These are phyloP conservation scores for Apodemia mormo DNA, from an alignment of 2,888 invertebrate species.

Conservation along the genomic window DNA sequence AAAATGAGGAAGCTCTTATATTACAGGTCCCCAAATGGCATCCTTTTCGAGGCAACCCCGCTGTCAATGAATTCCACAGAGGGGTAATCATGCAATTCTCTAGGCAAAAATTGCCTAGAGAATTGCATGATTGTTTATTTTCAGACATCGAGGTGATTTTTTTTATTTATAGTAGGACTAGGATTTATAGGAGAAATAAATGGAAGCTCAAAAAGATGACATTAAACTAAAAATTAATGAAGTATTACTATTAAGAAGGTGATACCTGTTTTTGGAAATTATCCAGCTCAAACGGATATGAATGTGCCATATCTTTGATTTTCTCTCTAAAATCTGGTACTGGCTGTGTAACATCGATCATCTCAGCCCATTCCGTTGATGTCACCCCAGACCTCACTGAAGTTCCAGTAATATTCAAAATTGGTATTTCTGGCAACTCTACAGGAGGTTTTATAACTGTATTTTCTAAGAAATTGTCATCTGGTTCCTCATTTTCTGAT, in stretches of 20 bases:
- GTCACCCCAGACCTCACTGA: conserved; percentile 63
- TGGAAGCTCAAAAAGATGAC: background rate
- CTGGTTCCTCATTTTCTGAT: conserved; percentile 45
- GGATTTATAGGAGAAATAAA: conserved; percentile 22
- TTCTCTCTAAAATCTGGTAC: conserved; percentile 90
- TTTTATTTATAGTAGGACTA: too few species aligned
- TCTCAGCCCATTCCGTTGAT: conserved; percentile 92
- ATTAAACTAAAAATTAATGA: background rate
- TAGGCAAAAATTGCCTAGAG: too few species aligned
- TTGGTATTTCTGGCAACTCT: conserved; percentile 78
- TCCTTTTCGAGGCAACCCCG: too few species aligned
- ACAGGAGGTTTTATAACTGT: conserved; percentile 62
- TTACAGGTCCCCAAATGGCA: too few species aligned
- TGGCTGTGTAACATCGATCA: conserved; percentile 90
- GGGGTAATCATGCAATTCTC: too few species aligned
- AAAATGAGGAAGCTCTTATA: too few species aligned
- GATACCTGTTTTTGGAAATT: conserved; percentile 95
- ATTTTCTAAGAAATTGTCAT: conserved; percentile 65
- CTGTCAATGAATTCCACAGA: too few species aligned
- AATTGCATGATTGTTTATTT: too few species aligned
- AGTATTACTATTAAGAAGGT: background rate
- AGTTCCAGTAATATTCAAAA: conserved; percentile 85
- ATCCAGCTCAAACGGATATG: conserved; percentile 95
- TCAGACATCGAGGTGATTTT: too few species aligned
- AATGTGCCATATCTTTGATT: conserved; percentile 92